These are phyloP conservation scores for Centrocercus urophasianus DNA, from an alignment of 2,113 vertebrate species.

Conservation along the genomic window DNA sequence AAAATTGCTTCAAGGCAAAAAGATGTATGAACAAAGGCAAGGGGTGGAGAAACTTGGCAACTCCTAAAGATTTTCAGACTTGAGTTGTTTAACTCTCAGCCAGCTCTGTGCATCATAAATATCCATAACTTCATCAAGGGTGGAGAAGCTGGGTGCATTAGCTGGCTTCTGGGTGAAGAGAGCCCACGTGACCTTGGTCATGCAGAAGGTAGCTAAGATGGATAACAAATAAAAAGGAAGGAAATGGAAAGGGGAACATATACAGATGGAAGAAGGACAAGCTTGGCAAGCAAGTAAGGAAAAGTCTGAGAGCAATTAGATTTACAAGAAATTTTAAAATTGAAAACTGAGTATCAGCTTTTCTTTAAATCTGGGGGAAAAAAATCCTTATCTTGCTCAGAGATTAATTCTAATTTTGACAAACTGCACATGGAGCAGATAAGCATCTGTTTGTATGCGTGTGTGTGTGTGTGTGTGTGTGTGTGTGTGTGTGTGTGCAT, in stretches of 20 bases:
- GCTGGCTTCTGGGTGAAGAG: neutral
- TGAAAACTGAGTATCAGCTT: neutral
- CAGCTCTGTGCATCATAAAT: neutral
- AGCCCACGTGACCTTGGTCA: rapidly evolving
- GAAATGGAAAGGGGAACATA: neutral
- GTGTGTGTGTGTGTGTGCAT: neutral
- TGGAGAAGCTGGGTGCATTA: neutral
- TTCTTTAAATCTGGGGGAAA: neutral
- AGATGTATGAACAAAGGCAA: constrained; percentile 23
- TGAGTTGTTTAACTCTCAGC: neutral
- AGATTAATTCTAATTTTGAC: neutral
- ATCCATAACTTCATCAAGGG: neutral
- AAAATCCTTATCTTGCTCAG: neutral
- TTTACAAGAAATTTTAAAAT: neutral
- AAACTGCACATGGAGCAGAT: neutral
- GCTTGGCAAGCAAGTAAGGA: neutral
- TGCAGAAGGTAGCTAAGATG: neutral
- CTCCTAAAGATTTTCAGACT: neutral
- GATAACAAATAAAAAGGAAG: neutral
- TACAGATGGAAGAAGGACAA: neutral
- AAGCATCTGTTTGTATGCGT: neutral
- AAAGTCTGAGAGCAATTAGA: neutral
- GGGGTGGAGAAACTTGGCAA: constrained; percentile 3
- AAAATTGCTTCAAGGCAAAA: constrained; percentile 49
- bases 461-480: neutral